Conservation (phyloP, 2,888 invertebrate genomes). For the Ctenicera cuprea region DNA sequence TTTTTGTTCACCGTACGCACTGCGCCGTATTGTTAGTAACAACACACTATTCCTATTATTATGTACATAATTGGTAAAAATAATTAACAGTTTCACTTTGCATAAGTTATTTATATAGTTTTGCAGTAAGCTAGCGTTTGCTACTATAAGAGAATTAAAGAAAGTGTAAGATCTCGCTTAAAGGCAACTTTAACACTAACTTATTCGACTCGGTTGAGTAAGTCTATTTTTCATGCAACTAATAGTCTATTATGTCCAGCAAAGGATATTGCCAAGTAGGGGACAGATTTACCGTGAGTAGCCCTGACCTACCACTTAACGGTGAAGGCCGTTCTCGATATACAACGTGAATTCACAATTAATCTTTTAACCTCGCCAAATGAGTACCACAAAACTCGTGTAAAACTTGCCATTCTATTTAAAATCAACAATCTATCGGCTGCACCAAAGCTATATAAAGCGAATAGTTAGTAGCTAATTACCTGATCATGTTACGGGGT, state of each 20-base stretch:
- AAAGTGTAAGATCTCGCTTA: no score
- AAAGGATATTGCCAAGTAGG: constrained; percentile 40
- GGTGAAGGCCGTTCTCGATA: constrained; percentile 38
- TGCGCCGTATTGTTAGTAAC: no score
- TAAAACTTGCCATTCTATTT: constrained; percentile 49
- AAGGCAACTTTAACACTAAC: constrained; percentile 15
- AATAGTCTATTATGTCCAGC: constrained; percentile 39
- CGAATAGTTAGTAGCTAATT: constrained; percentile 60
- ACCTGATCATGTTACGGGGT: constrained; percentile 59
- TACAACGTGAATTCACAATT: constrained; percentile 37
- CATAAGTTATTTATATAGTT: no score
- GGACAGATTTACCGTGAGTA: constrained; percentile 40
- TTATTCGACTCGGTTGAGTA: constrained; percentile 10
- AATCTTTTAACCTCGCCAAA: constrained; percentile 31
- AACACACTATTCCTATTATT: no score
- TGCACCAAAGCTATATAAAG: constrained; percentile 54
- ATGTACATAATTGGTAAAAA: no score
- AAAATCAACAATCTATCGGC: constrained; percentile 58
- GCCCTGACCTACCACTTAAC: constrained; percentile 47
- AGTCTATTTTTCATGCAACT: constrained; percentile 35
- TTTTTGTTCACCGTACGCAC: no score
- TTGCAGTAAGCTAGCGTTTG: no score
- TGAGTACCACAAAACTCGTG: constrained; percentile 23
- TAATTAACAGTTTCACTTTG: no score
- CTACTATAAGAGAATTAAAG: no score